These are phyloP conservation scores for Zeugodacus cucurbitae DNA, from an alignment of 1,140 invertebrate genomes.

Conservation along the genomic window DNA sequence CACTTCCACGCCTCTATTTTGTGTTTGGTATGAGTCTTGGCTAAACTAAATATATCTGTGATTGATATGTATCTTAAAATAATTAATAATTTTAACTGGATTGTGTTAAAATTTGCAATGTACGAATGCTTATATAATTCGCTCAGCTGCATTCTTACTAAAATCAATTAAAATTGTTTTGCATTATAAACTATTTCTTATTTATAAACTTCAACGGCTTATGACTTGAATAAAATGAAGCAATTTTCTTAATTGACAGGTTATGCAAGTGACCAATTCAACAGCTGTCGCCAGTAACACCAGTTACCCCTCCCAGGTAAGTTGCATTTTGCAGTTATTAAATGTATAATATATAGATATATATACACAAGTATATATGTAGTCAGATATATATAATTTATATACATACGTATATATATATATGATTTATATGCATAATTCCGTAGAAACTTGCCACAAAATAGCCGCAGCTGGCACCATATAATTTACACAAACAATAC, in stretches of 20 bases:
- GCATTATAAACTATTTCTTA: background rate
- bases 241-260: background rate
- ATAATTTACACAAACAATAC: background rate
- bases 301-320: background rate
- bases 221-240: background rate
- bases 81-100: too few relatives aligned
- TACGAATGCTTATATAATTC: too few relatives aligned
- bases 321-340: background rate
- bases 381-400: too few relatives aligned
- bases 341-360: background rate
- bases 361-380: background rate
- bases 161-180: conserved; percentile 1
- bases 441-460: too few relatives aligned
- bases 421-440: background rate
- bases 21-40: too few relatives aligned
- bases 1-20: too few relatives aligned
- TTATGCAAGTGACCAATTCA: background rate
- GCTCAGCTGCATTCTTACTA: too few relatives aligned
- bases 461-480: background rate
- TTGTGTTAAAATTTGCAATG: too few relatives aligned
- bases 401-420: background rate
- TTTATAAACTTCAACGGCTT: background rate
- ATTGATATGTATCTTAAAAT: too few relatives aligned
- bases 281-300: background rate
- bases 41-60: too few relatives aligned